Evolutionary conservation across 2,113 vertebrate genomes (phyloP).

Genomic region (Thunnus thynnus): DNA sequence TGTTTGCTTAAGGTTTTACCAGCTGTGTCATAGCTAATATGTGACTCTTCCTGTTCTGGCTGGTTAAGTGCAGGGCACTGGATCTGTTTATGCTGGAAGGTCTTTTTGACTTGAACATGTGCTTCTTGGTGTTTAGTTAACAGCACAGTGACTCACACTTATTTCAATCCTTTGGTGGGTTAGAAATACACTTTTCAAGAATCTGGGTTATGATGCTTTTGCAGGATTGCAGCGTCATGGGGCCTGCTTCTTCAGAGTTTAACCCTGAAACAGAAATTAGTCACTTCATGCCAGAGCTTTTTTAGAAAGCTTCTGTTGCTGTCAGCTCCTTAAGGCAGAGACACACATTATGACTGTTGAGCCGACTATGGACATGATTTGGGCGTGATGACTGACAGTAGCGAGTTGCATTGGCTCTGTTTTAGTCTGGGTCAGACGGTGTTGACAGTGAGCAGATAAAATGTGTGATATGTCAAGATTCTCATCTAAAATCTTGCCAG

Average conservation of each 20-base stretch:
- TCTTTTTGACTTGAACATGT: constrained; percentile 22
- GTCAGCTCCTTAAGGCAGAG: neutral
- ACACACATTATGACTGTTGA: no score
- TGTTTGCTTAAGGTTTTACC: constrained; percentile 38
- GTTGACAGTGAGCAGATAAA: no score
- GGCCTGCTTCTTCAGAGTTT: neutral
- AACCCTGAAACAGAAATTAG: no score
- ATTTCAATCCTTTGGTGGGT: neutral
- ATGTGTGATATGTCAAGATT: no score
- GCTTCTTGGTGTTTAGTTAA: constrained; percentile 25
- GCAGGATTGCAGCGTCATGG: neutral
- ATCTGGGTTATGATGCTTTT: constrained; percentile 6
- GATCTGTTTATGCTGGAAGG: constrained; percentile 19
- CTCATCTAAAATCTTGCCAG: no score
- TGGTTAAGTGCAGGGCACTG: constrained; percentile 5
- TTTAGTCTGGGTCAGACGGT: no score
- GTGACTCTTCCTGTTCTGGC: constrained; percentile 41
- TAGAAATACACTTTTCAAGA: constrained; percentile 16
- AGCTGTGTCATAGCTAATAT: neutral
- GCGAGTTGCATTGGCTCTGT: no score
- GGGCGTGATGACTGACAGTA: no score
- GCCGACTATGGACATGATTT: no score
- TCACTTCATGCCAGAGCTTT: no score
- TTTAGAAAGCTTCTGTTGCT: neutral
- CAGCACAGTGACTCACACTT: constrained; percentile 6